Base-by-base conservation (phyloP, 2,797 vertebrate species). In the Acestrorhynchus altus region DNA sequence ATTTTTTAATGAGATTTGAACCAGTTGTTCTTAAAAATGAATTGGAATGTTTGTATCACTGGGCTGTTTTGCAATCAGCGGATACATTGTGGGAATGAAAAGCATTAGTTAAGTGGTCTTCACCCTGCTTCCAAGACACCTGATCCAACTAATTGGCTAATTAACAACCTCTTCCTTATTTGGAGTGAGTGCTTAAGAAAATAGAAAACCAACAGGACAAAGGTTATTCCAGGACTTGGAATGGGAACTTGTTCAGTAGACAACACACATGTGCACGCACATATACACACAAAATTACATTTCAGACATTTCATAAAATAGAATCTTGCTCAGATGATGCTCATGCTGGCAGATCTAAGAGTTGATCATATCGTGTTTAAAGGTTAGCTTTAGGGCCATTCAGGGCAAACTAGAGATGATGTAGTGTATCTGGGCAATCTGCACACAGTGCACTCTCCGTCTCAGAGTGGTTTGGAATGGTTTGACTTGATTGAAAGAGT, bases 401-500 rank as follows among this genome's bases (percentile, higher is more conserved):
- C n/a, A n/a, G 42, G 56, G 52, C 20, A 22, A 52, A 31, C 61
- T 24, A 77, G 78, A 57, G 54, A 57, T 42, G 49, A 46, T 72
- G 49, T 78, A 39, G 47, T 15, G 22, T 56, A 68, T 77, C 65
- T 64, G 71, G 66, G 78, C 31, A 35, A 42, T 52, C 72, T 64
- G 56, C 80, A 59, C 51, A 76, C 66, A 39, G 72, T 47, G 1
- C 8, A 0, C 67, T 40, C 60, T 81, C 76, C 81, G 81, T 76
- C 81, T 73, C 70, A 83, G 81, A 86, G 67, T 70, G 77, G 75
- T 80, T 86, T 54, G 68, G 78, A 72, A 84, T 69, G 80, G 74
- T 86, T 83, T 68, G 74, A 79, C 81, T 82, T 83, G 85, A 88
- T 87, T 85, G 87, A 85, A 81, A 70, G 82, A 82, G 84, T 84